phyloP scores from a whole-genome alignment of 2,113 vertebrate species.

The Erythrolamprus reginae region DNA sequence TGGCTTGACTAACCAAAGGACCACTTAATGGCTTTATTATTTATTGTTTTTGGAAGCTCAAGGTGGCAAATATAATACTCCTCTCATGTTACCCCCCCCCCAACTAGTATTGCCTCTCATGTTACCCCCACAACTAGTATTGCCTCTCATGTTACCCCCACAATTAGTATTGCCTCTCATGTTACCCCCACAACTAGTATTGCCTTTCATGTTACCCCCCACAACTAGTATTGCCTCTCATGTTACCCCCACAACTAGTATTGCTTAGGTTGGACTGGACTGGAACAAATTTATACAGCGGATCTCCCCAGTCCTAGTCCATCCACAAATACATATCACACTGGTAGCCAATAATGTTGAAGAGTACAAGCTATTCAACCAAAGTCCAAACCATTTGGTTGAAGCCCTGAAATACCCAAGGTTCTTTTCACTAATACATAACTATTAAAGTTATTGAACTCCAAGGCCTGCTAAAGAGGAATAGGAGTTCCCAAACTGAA shows the following conservation, averaged over 20 bases:
- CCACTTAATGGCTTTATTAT: background rate
- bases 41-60: background rate
- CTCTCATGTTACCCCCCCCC: background rate
- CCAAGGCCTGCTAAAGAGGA: background rate
- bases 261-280: background rate
- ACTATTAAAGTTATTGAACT: background rate
- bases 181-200: background rate
- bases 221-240: background rate
- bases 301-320: background rate
- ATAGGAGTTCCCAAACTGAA: background rate
- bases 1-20: background rate
- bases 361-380: background rate
- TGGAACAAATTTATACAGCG: background rate
- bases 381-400: background rate
- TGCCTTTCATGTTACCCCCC: background rate
- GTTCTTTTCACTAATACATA: background rate
- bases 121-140: background rate
- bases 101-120: background rate
- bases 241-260: background rate
- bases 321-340: background rate
- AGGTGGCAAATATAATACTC: background rate
- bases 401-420: background rate
- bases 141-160: background rate
- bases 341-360: background rate
- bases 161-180: background rate